Evolutionary conservation across 2,888 invertebrate species (phyloP), one percentile per base, ranked within the genome.

Genomic region (Leptopilina syphax): DNA sequence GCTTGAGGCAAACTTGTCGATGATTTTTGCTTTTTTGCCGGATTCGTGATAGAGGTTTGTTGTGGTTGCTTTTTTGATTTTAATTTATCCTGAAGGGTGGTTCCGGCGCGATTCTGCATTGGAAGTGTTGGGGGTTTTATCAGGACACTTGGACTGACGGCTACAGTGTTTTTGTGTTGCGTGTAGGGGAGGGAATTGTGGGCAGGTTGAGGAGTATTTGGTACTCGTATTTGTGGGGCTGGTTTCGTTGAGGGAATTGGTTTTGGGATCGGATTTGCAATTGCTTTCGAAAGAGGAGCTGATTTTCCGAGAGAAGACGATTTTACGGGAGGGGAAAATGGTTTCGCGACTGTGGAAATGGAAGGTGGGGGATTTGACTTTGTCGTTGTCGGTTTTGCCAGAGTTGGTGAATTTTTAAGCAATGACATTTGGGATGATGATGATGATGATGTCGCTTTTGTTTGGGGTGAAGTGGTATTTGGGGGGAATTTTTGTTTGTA

Each of bases 21-120:
- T 6, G 81, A 12, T 67, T 88, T 88, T 7, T 82, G 79, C 50
- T 90, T 91, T n/a, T 88, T 89, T 6, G 84, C 27, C 0, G 86
- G 77, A 70, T 81, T 79, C 8, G 34, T 34, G 34, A 57, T 27
- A 9, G 77, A 57, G 1, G 85, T 47, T 24, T 86, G 87, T 41
- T 89, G 90, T 0, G 88, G 83, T 13, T 78, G 89, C 70, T 92
- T 91, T 50, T 91, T 91, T n/a, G 89, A 90, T 12, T 91, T 76
- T 2, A 91, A 80, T 78, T 91, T 91, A 68, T 91, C 91, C 68
- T 92, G 91, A 6, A 92, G 81, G 1, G 91, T 88, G 1, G 89
- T 89, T 0, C 90, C 90, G 0, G 86, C 78, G 3, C 83, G 85
- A 0, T 85, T 78, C 65, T 86, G 79, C 1, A 77, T 87, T 3